Percentiles rank a stretch among this genome's conserved stretches.
Conservation (phyloP, 2,797 vertebrate genomes). For the Sebastes baramenuke region DNA sequence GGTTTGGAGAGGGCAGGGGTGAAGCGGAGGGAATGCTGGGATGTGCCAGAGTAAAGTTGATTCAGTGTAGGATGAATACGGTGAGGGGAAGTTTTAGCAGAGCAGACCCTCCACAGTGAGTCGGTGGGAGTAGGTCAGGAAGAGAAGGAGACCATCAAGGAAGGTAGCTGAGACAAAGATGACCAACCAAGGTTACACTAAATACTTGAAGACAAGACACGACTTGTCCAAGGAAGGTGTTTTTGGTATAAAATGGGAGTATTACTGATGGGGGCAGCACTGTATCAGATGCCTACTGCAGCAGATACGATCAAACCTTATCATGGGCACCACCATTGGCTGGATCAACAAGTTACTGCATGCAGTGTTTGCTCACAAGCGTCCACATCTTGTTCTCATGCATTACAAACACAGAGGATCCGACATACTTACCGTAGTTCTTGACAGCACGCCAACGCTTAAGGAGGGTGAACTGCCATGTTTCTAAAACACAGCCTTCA, state of each 20-base stretch:
- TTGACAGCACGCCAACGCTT: background rate
- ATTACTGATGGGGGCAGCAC: background rate
- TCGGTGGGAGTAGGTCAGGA: conserved; percentile 4
- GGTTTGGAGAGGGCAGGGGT: conserved; percentile 60
- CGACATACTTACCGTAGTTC: background rate
- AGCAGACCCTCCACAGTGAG: conserved; percentile 57
- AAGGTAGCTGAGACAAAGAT: background rate
- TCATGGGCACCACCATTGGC: background rate
- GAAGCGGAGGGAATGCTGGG: conserved; percentile 57
- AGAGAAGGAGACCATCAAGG: conserved; percentile 5
- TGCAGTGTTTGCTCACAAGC: background rate
- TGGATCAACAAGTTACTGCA: conserved; percentile 21
- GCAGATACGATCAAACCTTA: background rate
- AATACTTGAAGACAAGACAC: conserved; percentile 28
- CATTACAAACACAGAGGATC: conserved; percentile 12
- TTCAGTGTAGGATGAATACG: conserved; percentile 65
- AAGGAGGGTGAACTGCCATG: background rate
- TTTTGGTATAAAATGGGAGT: background rate
- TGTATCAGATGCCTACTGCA: background rate
- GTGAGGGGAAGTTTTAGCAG: conserved; percentile 30
- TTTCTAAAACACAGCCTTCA: conserved; percentile 40
- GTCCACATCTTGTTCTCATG: conserved; percentile 1
- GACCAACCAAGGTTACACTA: conserved; percentile 1
- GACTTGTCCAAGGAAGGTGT: background rate
- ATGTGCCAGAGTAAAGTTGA: conserved; percentile 77